Percentiles rank a stretch among this genome's conserved stretches.
Evolutionary conservation across 2,797 vertebrate genomes (phyloP).

Genomic region (Hafferia zeledoni): DNA sequence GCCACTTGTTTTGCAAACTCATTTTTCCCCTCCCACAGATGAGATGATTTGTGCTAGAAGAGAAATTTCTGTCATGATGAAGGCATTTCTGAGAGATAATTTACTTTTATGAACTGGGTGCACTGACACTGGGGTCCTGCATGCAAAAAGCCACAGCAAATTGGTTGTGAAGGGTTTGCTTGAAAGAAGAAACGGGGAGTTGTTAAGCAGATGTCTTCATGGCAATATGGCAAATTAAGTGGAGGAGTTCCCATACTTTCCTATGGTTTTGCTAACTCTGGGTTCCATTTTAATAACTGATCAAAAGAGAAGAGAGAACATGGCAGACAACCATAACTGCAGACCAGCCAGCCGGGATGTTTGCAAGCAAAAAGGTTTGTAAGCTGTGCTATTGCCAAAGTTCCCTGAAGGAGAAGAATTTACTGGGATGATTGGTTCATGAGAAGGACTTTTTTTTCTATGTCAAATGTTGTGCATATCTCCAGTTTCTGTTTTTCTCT

Average conservation of each 20-base stretch:
- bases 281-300: neutral
- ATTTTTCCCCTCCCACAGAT: neutral
- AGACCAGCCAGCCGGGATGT: neutral
- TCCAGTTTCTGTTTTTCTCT: neutral
- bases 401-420: neutral
- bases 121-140: neutral
- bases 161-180: neutral
- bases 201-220: neutral
- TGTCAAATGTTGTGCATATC: neutral
- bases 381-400: neutral
- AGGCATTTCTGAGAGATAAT: neutral
- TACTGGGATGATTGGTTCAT: neutral
- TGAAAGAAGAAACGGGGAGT: neutral
- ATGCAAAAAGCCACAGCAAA: neutral
- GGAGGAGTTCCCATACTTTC: neutral
- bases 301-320: neutral
- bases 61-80: neutral
- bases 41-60: neutral
- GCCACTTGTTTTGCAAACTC: neutral
- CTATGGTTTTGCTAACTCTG: neutral
- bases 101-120: rapidly evolving
- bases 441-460: neutral
- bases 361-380: neutral
- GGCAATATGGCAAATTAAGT: neutral
- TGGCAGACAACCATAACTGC: neutral